Base-by-base conservation (phyloP, 2,888 invertebrate genomes). In the Frankliniella intonsa region DNA sequence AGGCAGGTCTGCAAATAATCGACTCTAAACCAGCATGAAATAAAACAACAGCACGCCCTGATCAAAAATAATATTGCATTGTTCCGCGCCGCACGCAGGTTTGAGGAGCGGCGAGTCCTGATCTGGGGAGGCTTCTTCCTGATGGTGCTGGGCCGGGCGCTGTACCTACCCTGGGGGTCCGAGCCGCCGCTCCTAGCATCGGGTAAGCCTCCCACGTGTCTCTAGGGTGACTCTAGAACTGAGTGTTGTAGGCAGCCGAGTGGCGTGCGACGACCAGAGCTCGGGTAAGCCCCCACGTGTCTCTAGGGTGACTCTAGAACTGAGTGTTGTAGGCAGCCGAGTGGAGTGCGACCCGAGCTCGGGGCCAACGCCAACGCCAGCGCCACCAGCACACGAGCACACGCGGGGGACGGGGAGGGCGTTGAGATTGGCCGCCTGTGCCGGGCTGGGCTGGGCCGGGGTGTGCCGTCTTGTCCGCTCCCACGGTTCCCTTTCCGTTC, bases 111-210 rank as follows among this genome's bases (percentile, higher is more conserved):
- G 85, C 92, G 90, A 84, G 90, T 96, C n/a, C 91, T 96, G 87
- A 89, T 96, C 82, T 94, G 94, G 93, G 94, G 94, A 85, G 96
- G 96, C 69, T 94, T 96, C 87, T 90, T 95, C 51, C 90, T 94
- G 83, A 95, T 95, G 91, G 91, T 93, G 0, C 86, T 94, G 84
- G 95, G 95, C 0, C 91, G 95, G 76, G 87, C 93, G 22, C 88
- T 93, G 81, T 93, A 92, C 87, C 92, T 96, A 85, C 96, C 96
- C 12, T 94, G 93, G 92, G 93, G 94, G 22, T 91, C 92, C 81
- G 91, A 90, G 80, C 91, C 92, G 1, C 94, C 95, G 1, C 89
- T 91, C 84, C 89, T 91, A 81, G 93, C 90, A n/a, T 83, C 69
- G 10, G 69, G 69, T 76, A 25, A 25, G 69, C n/a, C n/a, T 69